These are phyloP conservation scores for Fukomys damarensis DNA, from an alignment of 2,113 vertebrate genomes.

Conservation along the genomic window DNA sequence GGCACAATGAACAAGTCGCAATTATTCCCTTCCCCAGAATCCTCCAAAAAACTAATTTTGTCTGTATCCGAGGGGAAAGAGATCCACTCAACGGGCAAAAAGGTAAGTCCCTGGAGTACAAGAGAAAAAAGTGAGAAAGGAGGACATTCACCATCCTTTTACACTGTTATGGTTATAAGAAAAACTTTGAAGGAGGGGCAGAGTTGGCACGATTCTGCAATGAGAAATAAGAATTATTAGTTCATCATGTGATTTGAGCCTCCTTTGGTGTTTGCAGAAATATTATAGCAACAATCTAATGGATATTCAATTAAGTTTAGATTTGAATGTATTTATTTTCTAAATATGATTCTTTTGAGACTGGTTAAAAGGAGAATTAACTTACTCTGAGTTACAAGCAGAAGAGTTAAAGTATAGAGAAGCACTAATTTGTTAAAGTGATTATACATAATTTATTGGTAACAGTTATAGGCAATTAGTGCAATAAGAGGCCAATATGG, in stretches of 20 bases:
- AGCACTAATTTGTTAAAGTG: not conserved
- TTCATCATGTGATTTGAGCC: not conserved
- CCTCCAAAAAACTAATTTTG: not conserved
- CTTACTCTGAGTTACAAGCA: not conserved
- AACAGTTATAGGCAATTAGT: not conserved
- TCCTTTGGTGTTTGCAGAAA: not conserved
- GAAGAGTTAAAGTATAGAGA: not conserved
- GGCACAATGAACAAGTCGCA: not conserved
- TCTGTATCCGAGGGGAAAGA: not conserved
- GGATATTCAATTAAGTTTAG: not conserved
- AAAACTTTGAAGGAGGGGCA: not conserved
- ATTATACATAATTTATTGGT: not conserved
- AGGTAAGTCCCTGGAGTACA: not conserved
- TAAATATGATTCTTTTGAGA: not conserved
- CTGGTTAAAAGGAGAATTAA: not conserved
- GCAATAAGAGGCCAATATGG: not conserved
- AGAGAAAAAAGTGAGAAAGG: not conserved
- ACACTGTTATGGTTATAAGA: not conserved
- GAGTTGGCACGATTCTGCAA: not conserved
- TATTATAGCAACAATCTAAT: not conserved
- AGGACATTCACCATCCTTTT: not conserved
- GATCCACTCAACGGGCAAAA: not conserved
- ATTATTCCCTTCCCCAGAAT: not conserved
- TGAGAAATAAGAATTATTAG: too few relatives aligned
- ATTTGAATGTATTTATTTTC: slow-evolving; percentile 19